These are phyloP conservation scores for Anas platyrhynchos DNA, from an alignment of 2,113 vertebrate species.

Conservation along the genomic window DNA sequence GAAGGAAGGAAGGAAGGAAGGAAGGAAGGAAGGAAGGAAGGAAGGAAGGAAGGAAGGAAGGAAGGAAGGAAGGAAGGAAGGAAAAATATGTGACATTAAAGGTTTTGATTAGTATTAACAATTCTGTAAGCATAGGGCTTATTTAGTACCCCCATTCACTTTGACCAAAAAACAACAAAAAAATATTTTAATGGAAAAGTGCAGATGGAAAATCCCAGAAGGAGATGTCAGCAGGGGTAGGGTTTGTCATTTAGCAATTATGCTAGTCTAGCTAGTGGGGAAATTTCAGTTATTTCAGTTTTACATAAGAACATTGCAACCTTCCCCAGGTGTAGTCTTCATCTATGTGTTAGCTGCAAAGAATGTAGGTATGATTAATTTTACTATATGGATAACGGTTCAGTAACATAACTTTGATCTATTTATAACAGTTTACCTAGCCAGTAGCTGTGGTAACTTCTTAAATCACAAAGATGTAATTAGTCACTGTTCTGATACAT, in stretches of 20 bases:
- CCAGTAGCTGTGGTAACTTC: not conserved
- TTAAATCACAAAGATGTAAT: not conserved
- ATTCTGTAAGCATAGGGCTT: not conserved
- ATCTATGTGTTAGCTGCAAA: not conserved
- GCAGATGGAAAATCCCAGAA: not conserved
- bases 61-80: too few relatives aligned
- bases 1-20: too few relatives aligned
- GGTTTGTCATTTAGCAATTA: not conserved
- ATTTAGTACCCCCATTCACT: not conserved
- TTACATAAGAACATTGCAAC: not conserved
- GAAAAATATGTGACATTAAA: not conserved
- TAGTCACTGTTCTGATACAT: not conserved
- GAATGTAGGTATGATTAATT: not conserved
- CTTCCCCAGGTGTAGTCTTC: not conserved
- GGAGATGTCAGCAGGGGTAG: accelerated
- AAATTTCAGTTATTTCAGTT: not conserved
- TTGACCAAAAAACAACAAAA: not conserved
- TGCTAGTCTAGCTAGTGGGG: accelerated
- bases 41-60: too few relatives aligned
- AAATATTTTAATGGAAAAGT: not conserved
- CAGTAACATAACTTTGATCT: not conserved
- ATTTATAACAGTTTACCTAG: not conserved
- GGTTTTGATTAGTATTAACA: not conserved
- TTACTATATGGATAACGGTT: not conserved
- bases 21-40: too few relatives aligned